phyloP scores from a whole-genome alignment of 92 coral and sea anemone genomes.

The Porites lobata region DNA sequence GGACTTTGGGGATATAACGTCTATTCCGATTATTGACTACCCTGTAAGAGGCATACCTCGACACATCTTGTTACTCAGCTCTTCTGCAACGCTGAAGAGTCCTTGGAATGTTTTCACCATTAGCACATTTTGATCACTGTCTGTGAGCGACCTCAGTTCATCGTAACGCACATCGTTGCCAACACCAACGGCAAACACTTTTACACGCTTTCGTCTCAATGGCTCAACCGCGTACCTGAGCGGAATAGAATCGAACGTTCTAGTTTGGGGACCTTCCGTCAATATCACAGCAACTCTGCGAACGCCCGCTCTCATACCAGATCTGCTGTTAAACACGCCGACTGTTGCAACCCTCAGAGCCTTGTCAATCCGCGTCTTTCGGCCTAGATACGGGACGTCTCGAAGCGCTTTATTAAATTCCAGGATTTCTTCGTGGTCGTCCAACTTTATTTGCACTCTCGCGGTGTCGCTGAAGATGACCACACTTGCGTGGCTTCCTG shows the following conservation, averaged over 20 bases:
- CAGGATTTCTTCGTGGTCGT: constrained; percentile 57
- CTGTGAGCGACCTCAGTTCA: constrained; percentile 36
- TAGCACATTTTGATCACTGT: constrained; percentile 51
- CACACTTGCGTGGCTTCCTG: constrained; percentile 65
- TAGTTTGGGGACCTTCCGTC: constrained; percentile 75
- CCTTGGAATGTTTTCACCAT: constrained; percentile 45
- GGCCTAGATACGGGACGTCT: constrained; percentile 70
- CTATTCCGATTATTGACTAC: not conserved
- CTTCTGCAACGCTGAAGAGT: constrained; percentile 42
- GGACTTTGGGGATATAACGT: too few relatives aligned
- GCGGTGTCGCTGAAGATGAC: constrained; percentile 83
- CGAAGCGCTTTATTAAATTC: constrained; percentile 60
- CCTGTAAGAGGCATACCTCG: constrained; percentile 17
- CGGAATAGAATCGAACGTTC: constrained; percentile 65
- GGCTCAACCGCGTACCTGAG: constrained; percentile 73
- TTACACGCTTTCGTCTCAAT: constrained; percentile 57
- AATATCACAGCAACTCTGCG: constrained; percentile 71
- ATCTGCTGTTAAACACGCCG: constrained; percentile 64
- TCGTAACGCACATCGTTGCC: constrained; percentile 26
- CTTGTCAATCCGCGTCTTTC: constrained; percentile 69
- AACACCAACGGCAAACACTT: constrained; percentile 63
- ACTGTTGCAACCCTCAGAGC: constrained; percentile 68
- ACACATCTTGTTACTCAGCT: constrained; percentile 57
- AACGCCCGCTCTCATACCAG: constrained; percentile 77
- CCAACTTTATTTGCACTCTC: constrained; percentile 61